A percentile compares a stretch with the other conserved stretches of the same genome.
Evolutionary conservation across 1,140 invertebrate genomes (phyloP).

Genomic region (Orussus abietinus): DNA sequence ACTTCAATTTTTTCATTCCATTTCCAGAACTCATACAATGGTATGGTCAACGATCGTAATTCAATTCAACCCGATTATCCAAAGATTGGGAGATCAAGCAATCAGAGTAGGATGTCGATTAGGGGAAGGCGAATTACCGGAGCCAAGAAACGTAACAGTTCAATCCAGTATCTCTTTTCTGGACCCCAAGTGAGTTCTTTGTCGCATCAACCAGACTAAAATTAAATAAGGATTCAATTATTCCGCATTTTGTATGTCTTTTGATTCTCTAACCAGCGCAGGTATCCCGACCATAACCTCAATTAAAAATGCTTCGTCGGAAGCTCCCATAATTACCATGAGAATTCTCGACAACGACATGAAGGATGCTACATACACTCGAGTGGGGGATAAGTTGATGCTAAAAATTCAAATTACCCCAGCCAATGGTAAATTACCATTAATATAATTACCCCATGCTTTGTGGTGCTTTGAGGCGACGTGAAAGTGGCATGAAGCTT

Average conservation of each 20-base stretch:
- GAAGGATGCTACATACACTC: conserved; percentile 35
- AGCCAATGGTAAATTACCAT: conserved; percentile 36
- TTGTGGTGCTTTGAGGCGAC: no score
- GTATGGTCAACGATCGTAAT: conserved; percentile 56
- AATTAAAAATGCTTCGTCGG: conserved; percentile 36
- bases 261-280: no score
- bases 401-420: conserved; percentile 47
- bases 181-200: conserved; percentile 42
- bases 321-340: conserved; percentile 35
- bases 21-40: conserved; percentile 36
- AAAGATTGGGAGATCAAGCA: conserved; percentile 57
- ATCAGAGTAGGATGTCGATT: conserved; percentile 56
- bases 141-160: conserved; percentile 45
- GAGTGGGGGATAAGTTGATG: conserved; percentile 48
- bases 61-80: conserved; percentile 61
- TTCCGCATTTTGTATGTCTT: no score
- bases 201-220: no score
- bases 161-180: conserved; percentile 41
- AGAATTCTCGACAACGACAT: conserved; percentile 33
- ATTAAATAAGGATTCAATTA: no score
- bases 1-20: conserved; percentile 10
- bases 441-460: not conserved
- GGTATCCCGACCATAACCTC: conserved; percentile 38
- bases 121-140: conserved; percentile 31
- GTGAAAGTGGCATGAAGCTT: no score